Percentiles rank a stretch among this genome's conserved stretches.
phyloP scores from a whole-genome alignment of 2,888 invertebrate genomes.

The Cataglyphis albicans region DNA sequence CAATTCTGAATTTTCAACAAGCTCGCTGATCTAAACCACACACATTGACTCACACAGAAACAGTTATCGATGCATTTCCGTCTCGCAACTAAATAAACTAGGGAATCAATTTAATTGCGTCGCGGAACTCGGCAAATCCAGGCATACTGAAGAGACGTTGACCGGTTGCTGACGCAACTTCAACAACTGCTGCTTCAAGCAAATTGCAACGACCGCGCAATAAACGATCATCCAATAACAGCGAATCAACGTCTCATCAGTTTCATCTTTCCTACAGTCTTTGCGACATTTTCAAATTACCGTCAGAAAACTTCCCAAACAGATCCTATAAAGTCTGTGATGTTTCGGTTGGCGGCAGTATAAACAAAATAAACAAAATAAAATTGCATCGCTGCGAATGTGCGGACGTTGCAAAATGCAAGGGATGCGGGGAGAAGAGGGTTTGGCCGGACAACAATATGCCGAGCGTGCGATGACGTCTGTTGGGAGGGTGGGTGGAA shows the following conservation, averaged over 20 bases:
- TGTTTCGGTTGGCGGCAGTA: not conserved
- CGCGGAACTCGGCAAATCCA: constrained; percentile 50
- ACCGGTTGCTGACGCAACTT: constrained; percentile 58
- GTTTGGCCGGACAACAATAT: constrained; percentile 61
- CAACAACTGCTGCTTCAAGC: constrained; percentile 16
- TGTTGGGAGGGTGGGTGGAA: constrained; percentile 57
- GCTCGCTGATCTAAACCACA: not conserved
- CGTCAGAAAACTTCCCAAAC: not conserved
- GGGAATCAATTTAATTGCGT: constrained; percentile 56
- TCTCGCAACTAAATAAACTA: constrained; percentile 60
- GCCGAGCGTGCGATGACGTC: constrained; percentile 71
- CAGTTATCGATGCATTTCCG: constrained; percentile 9
- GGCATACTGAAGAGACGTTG: constrained; percentile 38
- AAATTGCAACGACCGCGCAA: constrained; percentile 2
- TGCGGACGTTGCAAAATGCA: constrained; percentile 35
- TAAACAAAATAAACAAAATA: constrained; percentile 7
- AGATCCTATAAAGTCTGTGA: not conserved
- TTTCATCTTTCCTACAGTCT: not conserved
- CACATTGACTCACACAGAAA: not conserved
- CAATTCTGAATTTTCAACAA: constrained; percentile 13
- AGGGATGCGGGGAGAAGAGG: not conserved
- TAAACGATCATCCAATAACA: constrained; percentile 22
- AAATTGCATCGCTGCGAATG: constrained; percentile 4
- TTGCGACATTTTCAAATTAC: constrained; percentile 15
- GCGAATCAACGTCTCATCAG: constrained; percentile 31